Conservation (phyloP, 2,113 vertebrate species). For the Hemibagrus wyckioides region DNA sequence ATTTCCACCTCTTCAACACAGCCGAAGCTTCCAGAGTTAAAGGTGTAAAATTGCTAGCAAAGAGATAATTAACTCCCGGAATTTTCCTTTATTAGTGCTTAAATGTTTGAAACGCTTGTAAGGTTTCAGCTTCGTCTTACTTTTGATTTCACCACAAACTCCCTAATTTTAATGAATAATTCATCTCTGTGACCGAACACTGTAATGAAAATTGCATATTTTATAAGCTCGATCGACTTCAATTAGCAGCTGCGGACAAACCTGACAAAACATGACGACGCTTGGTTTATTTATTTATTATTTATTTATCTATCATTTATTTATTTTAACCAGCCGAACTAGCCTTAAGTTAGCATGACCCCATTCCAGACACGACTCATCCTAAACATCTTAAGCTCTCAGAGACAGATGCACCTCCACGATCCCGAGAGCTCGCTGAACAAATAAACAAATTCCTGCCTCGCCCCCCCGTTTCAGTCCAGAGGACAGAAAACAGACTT, state of each 20-base stretch:
- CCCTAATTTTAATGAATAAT: background rate
- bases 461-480: conserved; percentile 5
- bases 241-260: background rate
- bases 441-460: conserved; percentile 31
- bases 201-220: background rate
- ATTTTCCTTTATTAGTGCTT: background rate
- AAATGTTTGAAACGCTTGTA: background rate
- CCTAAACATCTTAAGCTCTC: background rate
- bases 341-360: background rate
- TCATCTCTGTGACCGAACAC: background rate
- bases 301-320: background rate
- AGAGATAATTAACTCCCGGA: background rate
- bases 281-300: background rate
- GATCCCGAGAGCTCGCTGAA: conserved; percentile 23
- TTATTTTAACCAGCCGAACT: background rate
- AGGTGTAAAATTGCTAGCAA: no score
- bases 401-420: background rate
- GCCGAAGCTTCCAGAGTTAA: background rate
- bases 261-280: background rate
- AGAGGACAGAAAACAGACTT: conserved; percentile 39
- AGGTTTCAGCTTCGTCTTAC: background rate
- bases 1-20: background rate
- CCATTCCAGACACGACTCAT: background rate
- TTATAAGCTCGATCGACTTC: conserved; percentile 11
- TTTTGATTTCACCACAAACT: background rate